Conservation (phyloP, 2,888 invertebrate genomes). For the Rosalia funebris region DNA sequence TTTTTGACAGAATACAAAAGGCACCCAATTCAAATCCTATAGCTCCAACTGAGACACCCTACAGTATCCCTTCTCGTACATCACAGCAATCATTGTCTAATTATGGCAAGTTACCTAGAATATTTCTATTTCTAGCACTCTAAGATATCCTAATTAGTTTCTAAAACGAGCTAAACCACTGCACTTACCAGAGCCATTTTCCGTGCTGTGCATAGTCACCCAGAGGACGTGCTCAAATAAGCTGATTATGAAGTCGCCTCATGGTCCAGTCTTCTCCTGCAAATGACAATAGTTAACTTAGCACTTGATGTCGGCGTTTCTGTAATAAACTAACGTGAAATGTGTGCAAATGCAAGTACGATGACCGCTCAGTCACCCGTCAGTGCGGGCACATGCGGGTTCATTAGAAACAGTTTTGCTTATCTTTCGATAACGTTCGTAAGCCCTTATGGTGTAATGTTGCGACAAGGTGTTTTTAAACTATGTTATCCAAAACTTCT, state of each 20-base stretch:
- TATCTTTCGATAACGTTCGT: conserved; percentile 6
- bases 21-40: too few species aligned
- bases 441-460: conserved; percentile 1
- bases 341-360: conserved; percentile 14
- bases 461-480: conserved; percentile 8
- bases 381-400: conserved; percentile 39
- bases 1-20: too few species aligned
- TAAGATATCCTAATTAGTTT: too few species aligned
- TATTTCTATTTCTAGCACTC: too few species aligned
- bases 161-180: too few species aligned
- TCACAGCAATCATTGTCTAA: too few species aligned
- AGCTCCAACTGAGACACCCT: too few species aligned
- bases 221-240: conserved; percentile 41
- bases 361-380: conserved; percentile 25
- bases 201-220: conserved; percentile 65
- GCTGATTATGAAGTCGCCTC: conserved; percentile 52
- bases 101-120: too few species aligned
- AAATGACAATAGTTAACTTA: conserved; percentile 23
- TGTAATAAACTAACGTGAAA: conserved; percentile 4
- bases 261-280: conserved; percentile 46
- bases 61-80: too few species aligned
- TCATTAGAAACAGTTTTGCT: conserved; percentile 40
- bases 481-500: background rate
- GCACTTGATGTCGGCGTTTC: conserved; percentile 5
- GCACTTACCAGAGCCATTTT: conserved; percentile 64